A percentile compares a stretch with the other conserved stretches of the same genome.
Conservation (phyloP, 2,888 invertebrate genomes). For the Ferdinandea cuprea region DNA sequence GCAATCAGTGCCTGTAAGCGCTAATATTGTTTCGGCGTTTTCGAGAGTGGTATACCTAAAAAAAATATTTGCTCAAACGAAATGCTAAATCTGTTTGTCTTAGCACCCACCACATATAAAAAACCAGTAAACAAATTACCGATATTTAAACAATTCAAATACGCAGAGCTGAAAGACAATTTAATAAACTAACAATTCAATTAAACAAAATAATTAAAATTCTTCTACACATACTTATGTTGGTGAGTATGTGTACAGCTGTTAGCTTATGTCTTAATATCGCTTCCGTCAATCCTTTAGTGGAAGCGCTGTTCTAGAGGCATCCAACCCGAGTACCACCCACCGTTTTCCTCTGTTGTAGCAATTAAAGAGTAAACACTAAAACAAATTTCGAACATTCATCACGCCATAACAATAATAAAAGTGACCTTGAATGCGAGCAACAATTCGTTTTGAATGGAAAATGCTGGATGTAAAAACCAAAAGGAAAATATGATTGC, state of each 20-base stretch:
- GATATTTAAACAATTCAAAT: no score
- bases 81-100: no score
- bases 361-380: slow-evolving; percentile 24
- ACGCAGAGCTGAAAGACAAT: no score
- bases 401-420: slow-evolving; percentile 55
- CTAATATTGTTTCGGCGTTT: no score
- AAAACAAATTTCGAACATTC: slow-evolving; percentile 39
- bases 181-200: neutral
- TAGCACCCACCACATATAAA: no score
- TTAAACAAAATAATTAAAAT: slow-evolving; percentile 31
- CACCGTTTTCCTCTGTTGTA: slow-evolving; percentile 9
- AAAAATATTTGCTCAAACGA: no score
- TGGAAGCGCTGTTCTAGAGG: slow-evolving; percentile 13
- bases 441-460: neutral
- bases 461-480: slow-evolving; percentile 2
- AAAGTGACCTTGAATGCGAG: slow-evolving; percentile 45
- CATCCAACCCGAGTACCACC: neutral
- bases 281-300: neutral
- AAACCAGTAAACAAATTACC: no score
- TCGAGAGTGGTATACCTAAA: no score
- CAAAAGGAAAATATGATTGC: neutral
- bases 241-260: no score
- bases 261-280: slow-evolving; percentile 7
- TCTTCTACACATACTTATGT: slow-evolving; percentile 2
- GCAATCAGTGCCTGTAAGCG: no score